Evolutionary conservation across 1,140 invertebrate genomes (phyloP).

Genomic region (Formica exsecta): DNA sequence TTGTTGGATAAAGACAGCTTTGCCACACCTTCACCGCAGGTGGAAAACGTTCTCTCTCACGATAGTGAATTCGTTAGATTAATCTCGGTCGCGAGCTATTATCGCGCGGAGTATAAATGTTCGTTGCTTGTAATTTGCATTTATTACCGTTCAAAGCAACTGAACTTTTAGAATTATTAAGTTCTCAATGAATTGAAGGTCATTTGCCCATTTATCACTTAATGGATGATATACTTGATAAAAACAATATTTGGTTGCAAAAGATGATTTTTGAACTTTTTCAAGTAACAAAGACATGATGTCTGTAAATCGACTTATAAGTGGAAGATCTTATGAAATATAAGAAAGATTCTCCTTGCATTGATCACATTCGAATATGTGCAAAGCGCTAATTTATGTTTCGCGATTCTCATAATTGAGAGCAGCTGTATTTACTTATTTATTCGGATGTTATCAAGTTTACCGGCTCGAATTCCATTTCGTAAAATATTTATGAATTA

Average conservation of each 20-base stretch:
- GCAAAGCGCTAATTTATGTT: slow-evolving; percentile 20
- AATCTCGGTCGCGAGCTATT: slow-evolving; percentile 61
- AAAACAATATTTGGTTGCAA: not conserved
- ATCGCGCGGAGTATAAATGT: slow-evolving; percentile 55
- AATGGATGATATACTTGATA: not conserved
- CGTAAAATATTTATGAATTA: not conserved
- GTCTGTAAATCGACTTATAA: slow-evolving; percentile 65
- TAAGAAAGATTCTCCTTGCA: slow-evolving; percentile 22
- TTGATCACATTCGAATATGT: not conserved
- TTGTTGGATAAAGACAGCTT: slow-evolving; percentile 14
- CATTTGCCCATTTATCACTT: not conserved
- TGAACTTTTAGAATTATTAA: not conserved
- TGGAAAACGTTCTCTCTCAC: slow-evolving; percentile 36
- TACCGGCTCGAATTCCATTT: not conserved
- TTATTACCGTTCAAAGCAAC: not conserved
- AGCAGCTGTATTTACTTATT: slow-evolving; percentile 49
- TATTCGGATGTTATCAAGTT: slow-evolving; percentile 20
- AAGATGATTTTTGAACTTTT: slow-evolving; percentile 19
- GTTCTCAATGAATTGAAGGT: slow-evolving; percentile 62
- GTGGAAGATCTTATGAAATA: slow-evolving; percentile 62
- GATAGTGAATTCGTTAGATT: slow-evolving; percentile 29
- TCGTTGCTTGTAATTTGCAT: slow-evolving; percentile 56
- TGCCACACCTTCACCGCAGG: not conserved
- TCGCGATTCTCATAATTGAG: slow-evolving; percentile 54
- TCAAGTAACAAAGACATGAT: not conserved